These are phyloP conservation scores for Athene cunicularia DNA, from an alignment of 2,113 vertebrate genomes.

Conservation along the genomic window DNA sequence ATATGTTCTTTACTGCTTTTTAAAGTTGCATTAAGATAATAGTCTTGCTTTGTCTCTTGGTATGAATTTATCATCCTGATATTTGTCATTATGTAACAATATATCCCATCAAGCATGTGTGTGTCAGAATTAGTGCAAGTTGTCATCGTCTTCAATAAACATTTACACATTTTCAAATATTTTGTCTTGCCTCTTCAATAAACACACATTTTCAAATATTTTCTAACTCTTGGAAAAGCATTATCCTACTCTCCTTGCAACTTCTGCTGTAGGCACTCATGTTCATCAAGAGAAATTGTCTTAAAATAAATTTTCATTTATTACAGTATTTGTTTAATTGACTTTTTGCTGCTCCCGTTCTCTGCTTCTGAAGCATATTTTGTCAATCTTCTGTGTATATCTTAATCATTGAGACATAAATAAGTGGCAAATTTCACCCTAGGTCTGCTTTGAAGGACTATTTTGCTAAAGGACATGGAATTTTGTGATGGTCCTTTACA, in stretches of 20 bases:
- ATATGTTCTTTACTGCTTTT: not conserved
- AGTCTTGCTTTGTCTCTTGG: not conserved
- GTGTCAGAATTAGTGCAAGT: not conserved
- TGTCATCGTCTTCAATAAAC: not conserved
- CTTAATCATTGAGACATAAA: not conserved
- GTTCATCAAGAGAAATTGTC: not conserved
- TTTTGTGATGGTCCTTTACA: not conserved
- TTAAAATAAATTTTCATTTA: conserved; percentile 22
- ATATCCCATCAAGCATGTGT: not conserved
- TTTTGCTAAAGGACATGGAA: not conserved
- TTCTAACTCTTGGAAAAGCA: not conserved
- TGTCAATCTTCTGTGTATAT: not conserved
- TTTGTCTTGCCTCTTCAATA: not conserved
- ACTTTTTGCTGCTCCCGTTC: conserved; percentile 39
- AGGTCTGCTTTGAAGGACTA: not conserved
- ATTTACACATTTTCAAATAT: not conserved
- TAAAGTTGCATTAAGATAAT: not conserved
- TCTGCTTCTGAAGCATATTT: not conserved
- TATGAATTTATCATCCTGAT: not conserved
- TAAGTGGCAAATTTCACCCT: not conserved
- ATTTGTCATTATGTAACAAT: not conserved
- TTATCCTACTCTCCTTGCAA: not conserved
- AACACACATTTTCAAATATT: not conserved
- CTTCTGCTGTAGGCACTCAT: not conserved
- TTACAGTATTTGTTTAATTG: conserved; percentile 19